Conservation (phyloP, 2,113 vertebrate genomes). For the Hyla sarda region DNA sequence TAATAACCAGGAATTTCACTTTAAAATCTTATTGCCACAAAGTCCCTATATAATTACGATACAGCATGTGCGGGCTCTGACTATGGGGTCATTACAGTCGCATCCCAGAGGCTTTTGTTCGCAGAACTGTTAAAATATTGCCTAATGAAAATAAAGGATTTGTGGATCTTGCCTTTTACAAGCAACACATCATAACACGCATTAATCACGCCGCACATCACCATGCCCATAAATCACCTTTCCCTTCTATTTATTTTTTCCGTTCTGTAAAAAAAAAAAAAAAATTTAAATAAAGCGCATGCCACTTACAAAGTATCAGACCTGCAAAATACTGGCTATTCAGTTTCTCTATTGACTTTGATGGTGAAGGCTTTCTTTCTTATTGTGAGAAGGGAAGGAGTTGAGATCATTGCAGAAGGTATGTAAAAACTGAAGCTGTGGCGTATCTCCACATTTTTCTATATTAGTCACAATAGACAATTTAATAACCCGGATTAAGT, state of each 20-base stretch:
- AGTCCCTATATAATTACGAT: not conserved
- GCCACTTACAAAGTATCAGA: not conserved
- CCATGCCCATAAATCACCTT: conserved; percentile 8
- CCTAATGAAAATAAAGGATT: conserved; percentile 30
- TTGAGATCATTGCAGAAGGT: conserved; percentile 61
- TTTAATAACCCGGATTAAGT: conserved; percentile 72
- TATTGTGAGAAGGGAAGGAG: conserved; percentile 57
- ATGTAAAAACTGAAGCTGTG: conserved; percentile 62
- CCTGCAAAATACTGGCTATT: not conserved
- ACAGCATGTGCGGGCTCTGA: not conserved
- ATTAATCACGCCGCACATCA: conserved; percentile 6
- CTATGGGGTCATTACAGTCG: not conserved
- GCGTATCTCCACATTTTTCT: conserved; percentile 63
- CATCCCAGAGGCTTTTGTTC: not conserved
- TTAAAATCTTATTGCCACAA: not conserved
- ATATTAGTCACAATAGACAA: conserved; percentile 68
- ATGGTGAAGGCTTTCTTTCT: conserved; percentile 53
- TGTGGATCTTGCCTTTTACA: not conserved
- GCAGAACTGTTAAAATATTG: conserved; percentile 1
- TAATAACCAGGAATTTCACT: not conserved
- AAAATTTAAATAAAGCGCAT: too few species aligned
- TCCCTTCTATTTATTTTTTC: conserved; percentile 14
- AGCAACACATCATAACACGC: not conserved
- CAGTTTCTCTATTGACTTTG: conserved; percentile 17
- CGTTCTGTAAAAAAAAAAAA: not conserved